A percentile compares a stretch with the other conserved stretches of the same genome.
phyloP scores from a whole-genome alignment of 2,797 vertebrate genomes.

The Enteromius trimaculatus region DNA sequence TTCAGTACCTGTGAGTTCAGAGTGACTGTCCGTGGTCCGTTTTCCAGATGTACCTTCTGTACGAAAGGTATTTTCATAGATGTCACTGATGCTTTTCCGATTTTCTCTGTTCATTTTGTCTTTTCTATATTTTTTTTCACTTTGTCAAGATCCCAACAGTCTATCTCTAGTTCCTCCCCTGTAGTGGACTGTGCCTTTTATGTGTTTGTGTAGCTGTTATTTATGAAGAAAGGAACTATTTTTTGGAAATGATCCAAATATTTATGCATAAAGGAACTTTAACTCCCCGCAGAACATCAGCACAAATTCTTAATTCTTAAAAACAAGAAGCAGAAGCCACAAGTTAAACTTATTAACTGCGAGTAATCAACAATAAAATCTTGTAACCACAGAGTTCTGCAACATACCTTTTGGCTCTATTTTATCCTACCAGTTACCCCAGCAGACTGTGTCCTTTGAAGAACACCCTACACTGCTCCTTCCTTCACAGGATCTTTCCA shows the following conservation, averaged over 20 bases:
- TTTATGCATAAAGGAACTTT: neutral
- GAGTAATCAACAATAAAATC: no score
- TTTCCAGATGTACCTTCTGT: neutral
- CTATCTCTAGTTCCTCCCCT: neutral
- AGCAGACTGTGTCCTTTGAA: no score
- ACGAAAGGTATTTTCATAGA: neutral
- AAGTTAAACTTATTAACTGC: no score
- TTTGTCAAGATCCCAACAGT: neutral
- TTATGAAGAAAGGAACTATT: neutral
- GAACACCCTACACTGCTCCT: no score
- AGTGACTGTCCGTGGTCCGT: neutral
- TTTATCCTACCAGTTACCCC: no score
- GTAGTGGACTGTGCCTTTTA: neutral
- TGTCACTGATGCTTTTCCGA: neutral
- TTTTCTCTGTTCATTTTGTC: neutral
- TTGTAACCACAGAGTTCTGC: no score
- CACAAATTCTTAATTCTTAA: no score
- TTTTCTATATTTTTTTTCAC: neutral
- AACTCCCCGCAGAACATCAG: neutral
- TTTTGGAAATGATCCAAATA: neutral
- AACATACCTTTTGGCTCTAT: no score
- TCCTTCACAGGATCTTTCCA: no score
- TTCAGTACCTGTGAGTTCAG: neutral
- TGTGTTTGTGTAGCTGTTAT: neutral
- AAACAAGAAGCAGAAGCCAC: no score